Conservation (phyloP, 1,140 invertebrate genomes). For the Drosophila serrata region DNA sequence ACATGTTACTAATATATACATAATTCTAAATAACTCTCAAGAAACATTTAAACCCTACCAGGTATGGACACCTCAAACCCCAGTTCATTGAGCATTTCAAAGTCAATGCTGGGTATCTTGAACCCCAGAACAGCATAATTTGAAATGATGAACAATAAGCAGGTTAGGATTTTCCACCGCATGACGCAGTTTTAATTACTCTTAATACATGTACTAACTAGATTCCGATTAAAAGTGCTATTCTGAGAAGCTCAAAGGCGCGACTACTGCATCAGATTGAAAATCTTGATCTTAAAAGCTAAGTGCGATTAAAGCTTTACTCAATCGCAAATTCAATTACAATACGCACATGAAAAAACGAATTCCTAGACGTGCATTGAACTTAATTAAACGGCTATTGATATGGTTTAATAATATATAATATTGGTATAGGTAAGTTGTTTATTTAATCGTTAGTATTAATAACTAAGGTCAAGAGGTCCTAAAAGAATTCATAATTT, state of each 20-base stretch:
- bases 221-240: constrained; percentile 6
- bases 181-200: constrained; percentile 62
- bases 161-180: constrained; percentile 18
- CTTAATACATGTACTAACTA: constrained; percentile 29
- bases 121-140: constrained; percentile 26
- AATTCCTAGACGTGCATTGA: background rate
- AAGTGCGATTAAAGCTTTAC: constrained; percentile 22
- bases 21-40: background rate
- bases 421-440: background rate
- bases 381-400: background rate
- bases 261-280: constrained; percentile 24
- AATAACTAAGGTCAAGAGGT: too few species aligned
- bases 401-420: background rate
- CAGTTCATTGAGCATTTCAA: constrained; percentile 48
- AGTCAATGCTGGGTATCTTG: constrained; percentile 56
- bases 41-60: constrained; percentile 29
- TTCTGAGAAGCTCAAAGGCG: constrained; percentile 24
- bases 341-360: background rate
- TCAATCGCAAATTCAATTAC: background rate
- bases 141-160: background rate
- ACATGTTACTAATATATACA: too few species aligned
- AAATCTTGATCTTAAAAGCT: constrained; percentile 47
- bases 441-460: background rate
- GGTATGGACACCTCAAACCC: constrained; percentile 75
- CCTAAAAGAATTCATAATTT: background rate